Conservation (phyloP, 1,140 invertebrate genomes). For the Liolophura sinensis region DNA sequence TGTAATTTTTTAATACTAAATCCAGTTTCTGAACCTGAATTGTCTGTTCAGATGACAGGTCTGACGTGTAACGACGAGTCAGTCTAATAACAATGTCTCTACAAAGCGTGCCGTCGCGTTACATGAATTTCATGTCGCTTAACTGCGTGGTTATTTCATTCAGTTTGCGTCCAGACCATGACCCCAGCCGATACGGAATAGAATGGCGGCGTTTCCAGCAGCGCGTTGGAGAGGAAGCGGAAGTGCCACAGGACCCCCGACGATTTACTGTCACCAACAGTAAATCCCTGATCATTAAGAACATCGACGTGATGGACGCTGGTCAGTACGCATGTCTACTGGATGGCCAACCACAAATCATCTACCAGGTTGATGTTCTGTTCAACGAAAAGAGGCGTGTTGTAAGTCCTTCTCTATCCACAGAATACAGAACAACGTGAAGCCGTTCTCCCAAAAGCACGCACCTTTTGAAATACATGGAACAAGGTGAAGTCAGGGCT, state of each 20-base stretch:
- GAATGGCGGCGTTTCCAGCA: constrained; percentile 25
- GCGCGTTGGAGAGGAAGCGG: constrained; percentile 11
- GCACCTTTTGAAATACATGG: no score
- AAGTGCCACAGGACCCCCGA: neutral
- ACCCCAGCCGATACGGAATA: constrained; percentile 12
- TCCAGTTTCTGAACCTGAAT: no score
- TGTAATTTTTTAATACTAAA: no score
- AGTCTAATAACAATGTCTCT: no score
- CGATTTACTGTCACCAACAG: constrained; percentile 19
- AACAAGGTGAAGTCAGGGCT: no score
- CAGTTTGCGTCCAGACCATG: constrained; percentile 28
- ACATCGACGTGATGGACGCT: constrained; percentile 34
- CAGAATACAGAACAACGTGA: no score
- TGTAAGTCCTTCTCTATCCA: constrained; percentile 16
- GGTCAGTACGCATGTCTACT: constrained; percentile 41
- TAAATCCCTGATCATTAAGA: constrained; percentile 25
- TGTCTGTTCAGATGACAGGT: no score
- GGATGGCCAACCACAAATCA: constrained; percentile 20
- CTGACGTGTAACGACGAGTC: no score
- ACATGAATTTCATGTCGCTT: neutral
- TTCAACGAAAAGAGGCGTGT: constrained; percentile 25
- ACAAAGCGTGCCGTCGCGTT: no score
- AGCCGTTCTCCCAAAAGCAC: no score
- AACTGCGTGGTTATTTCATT: neutral
- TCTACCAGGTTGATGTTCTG: constrained; percentile 41